Conservation (phyloP, 2,797 vertebrate species). For the Spinus pinus region DNA sequence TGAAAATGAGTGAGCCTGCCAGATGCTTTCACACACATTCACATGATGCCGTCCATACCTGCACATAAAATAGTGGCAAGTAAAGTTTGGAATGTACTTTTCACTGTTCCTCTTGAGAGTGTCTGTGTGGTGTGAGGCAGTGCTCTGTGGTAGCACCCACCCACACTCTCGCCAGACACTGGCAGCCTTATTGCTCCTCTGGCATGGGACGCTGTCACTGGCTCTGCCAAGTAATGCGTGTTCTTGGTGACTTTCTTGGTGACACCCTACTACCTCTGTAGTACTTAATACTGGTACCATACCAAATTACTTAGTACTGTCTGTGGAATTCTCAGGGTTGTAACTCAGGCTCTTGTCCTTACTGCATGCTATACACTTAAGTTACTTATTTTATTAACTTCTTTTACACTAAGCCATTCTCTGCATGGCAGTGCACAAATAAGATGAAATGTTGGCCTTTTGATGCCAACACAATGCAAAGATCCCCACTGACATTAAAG, state of each 20-base stretch:
- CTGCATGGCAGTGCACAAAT: not conserved
- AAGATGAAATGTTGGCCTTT: not conserved
- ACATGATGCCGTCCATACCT: not conserved
- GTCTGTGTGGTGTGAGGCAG: not conserved
- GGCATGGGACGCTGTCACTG: not conserved
- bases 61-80: not conserved
- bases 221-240: not conserved
- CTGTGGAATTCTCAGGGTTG: not conserved
- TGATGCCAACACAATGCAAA: not conserved
- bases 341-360: not conserved
- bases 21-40: accelerated
- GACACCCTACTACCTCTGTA: not conserved
- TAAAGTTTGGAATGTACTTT: not conserved
- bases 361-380: not conserved
- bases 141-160: not conserved
- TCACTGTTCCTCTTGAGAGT: not conserved
- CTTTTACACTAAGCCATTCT: not conserved
- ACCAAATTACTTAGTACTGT: not conserved
- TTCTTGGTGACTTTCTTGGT: not conserved
- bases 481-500: not conserved
- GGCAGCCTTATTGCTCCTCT: not conserved
- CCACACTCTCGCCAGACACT: not conserved
- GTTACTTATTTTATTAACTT: not conserved
- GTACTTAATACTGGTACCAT: not conserved
- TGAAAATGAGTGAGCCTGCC: not conserved